Evolutionary conservation across 2,888 invertebrate genomes (phyloP).

Genomic region (Drosophila pseudotakahashii): DNA sequence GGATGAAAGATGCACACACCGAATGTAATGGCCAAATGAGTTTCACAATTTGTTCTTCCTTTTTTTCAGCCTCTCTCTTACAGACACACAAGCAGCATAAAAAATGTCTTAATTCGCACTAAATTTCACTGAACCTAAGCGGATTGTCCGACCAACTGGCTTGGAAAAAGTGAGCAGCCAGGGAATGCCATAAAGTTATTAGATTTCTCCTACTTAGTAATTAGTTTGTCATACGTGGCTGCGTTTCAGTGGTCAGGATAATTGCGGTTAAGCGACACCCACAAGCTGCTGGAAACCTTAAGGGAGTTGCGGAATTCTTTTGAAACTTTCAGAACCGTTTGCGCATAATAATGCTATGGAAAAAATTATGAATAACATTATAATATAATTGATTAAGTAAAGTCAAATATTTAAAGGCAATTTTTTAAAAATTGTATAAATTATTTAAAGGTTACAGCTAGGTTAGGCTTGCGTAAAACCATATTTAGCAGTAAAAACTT

Average conservation of each 20-base stretch:
- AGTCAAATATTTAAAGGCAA: no score
- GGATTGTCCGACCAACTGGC: constrained; percentile 49
- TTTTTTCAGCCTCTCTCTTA: constrained; percentile 19
- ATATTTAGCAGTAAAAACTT: no score
- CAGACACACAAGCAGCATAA: constrained; percentile 34
- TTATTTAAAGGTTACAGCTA: no score
- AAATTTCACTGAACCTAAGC: constrained; percentile 59
- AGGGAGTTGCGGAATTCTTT: neutral
- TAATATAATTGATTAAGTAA: no score
- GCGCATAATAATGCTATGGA: neutral
- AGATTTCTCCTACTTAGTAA: constrained; percentile 45
- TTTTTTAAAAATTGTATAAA: no score
- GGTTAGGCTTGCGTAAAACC: no score
- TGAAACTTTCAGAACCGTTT: neutral
- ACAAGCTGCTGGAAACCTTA: neutral
- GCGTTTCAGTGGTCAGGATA: constrained; percentile 41
- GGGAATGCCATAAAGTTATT: constrained; percentile 48
- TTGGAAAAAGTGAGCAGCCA: constrained; percentile 13
- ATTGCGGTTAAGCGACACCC: constrained; percentile 18
- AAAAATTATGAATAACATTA: no score
- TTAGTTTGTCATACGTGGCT: constrained; percentile 57
- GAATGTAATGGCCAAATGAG: constrained; percentile 46
- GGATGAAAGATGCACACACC: constrained; percentile 5
- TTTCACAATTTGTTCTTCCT: constrained; percentile 26
- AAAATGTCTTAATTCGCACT: constrained; percentile 72